Conservation (phyloP, 1,140 invertebrate genomes). For the Harpegnathos saltator region DNA sequence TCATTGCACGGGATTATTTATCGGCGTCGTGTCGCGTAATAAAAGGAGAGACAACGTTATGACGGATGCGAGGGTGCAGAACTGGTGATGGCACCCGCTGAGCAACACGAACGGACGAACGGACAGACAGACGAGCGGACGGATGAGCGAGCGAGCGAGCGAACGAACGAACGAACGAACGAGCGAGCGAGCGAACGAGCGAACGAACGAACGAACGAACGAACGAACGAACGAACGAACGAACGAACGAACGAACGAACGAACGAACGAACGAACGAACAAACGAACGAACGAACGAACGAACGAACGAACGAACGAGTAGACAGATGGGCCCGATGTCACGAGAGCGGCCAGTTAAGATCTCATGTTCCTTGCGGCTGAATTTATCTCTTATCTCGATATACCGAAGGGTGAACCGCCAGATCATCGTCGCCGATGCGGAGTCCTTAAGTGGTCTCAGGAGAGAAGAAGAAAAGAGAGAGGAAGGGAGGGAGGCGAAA, state of each 20-base stretch:
- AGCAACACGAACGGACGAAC: constrained; percentile 79
- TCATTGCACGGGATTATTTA: constrained; percentile 73
- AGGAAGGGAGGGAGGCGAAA: neutral
- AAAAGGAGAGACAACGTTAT: constrained; percentile 77
- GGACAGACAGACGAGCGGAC: constrained; percentile 68
- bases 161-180: constrained; percentile 64
- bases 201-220: constrained; percentile 60
- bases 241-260: constrained; percentile 66
- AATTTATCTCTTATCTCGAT: constrained; percentile 80
- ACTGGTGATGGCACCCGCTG: constrained; percentile 83
- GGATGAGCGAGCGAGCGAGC: constrained; percentile 59
- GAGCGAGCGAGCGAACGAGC: no score
- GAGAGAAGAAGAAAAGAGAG: no score
- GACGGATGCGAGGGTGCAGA: constrained; percentile 83
- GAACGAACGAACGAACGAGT: constrained; percentile 69
- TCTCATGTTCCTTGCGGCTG: constrained; percentile 78
- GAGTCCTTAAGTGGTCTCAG: constrained; percentile 49
- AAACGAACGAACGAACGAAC: constrained; percentile 71
- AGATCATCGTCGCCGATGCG: constrained; percentile 73
- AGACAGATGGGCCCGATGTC: constrained; percentile 78
- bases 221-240: constrained; percentile 73
- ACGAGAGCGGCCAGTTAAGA: constrained; percentile 81
- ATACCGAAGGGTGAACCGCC: constrained; percentile 71
- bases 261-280: constrained; percentile 79
- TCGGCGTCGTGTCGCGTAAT: constrained; percentile 64